Evolutionary conservation across 2,113 vertebrate genomes (phyloP).

Genomic region (Hippocampus zosterae): DNA sequence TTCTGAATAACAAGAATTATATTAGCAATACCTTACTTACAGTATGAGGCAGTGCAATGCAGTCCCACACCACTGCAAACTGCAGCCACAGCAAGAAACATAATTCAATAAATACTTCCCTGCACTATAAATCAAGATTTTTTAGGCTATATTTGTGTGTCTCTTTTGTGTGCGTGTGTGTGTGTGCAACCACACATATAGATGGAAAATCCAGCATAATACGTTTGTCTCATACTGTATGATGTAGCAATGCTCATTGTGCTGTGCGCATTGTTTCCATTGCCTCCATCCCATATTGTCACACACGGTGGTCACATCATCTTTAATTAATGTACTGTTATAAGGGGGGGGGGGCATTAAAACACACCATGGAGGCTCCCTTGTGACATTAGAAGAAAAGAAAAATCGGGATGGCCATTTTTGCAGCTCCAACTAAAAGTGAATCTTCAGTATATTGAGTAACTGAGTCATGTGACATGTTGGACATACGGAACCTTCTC

Average conservation of each 20-base stretch:
- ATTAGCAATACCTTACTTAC: no score
- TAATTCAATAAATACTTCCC: no score
- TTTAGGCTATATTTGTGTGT: not conserved
- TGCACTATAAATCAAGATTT: not conserved
- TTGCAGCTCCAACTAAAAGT: not conserved
- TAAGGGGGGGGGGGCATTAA: not conserved
- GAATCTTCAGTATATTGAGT: not conserved
- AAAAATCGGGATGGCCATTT: not conserved
- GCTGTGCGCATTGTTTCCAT: conserved; percentile 2
- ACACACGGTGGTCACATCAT: not conserved
- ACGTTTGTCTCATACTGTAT: not conserved
- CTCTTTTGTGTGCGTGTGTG: no score
- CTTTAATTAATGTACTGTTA: not conserved
- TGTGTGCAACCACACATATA: not conserved
- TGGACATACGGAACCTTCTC: conserved; percentile 10
- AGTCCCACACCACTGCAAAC: no score
- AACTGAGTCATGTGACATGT: not conserved
- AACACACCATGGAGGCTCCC: not conserved
- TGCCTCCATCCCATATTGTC: no score
- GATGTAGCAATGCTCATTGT: not conserved
- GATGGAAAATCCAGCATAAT: not conserved
- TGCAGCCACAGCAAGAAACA: no score
- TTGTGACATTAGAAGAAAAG: not conserved
- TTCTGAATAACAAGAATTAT: no score
- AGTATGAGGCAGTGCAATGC: no score